Conservation (phyloP, 92 coral and sea anemone genomes). For the Zoanthus sansibaricus region DNA sequence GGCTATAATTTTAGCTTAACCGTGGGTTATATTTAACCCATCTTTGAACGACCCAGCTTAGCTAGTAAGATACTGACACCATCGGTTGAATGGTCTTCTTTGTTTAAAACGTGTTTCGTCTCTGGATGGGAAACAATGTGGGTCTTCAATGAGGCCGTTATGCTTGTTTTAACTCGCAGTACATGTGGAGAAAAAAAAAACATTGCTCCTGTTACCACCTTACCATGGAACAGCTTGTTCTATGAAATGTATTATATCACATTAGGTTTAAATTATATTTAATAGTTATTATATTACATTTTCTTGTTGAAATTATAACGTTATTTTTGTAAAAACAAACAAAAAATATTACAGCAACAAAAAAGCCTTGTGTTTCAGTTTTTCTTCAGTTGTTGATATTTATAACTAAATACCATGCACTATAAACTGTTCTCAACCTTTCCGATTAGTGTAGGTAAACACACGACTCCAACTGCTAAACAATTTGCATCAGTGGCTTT, state of each 20-base stretch:
- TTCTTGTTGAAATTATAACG: not conserved
- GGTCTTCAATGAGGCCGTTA: not conserved
- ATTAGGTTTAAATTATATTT: constrained; percentile 19
- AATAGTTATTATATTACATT: constrained; percentile 7
- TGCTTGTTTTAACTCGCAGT: not conserved
- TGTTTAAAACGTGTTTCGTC: too few species aligned
- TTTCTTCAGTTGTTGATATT: not conserved
- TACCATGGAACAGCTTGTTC: not conserved
- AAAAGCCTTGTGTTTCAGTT: not conserved
- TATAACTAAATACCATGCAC: not conserved
- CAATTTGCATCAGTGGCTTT: too few species aligned
- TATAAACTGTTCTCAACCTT: too few species aligned
- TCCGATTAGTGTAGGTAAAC: too few species aligned
- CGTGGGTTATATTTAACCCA: too few species aligned
- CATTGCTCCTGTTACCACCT: not conserved
- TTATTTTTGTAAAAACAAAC: constrained; percentile 13
- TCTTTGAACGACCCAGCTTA: too few species aligned
- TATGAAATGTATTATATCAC: constrained; percentile 17
- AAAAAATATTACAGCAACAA: not conserved
- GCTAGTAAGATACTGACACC: too few species aligned
- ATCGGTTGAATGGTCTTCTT: too few species aligned
- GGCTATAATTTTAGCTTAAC: too few species aligned
- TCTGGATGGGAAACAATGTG: too few species aligned
- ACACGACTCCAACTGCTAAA: too few species aligned
- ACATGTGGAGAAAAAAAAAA: not conserved